Evolutionary conservation across 2,797 vertebrate genomes (phyloP).

Genomic region (Petrocephalus sullivani): DNA sequence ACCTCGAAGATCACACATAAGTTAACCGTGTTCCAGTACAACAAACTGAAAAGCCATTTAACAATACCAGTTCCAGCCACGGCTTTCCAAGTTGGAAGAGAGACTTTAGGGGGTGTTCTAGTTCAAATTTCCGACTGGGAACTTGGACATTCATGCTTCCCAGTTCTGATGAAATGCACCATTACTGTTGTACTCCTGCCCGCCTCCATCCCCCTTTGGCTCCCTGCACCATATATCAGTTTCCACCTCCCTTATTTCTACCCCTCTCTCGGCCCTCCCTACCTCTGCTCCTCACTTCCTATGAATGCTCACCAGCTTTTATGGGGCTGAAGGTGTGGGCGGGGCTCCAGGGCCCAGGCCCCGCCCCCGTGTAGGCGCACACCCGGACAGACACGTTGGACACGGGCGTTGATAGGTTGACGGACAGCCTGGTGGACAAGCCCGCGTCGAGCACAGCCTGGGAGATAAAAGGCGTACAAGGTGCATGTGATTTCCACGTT

Average conservation of each 20-base stretch:
- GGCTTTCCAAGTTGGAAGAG: background rate
- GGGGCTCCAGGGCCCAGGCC: conserved; percentile 75
- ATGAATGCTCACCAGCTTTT: conserved; percentile 48
- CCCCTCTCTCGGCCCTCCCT: conserved; percentile 23
- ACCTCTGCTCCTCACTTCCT: background rate
- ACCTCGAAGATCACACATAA: background rate
- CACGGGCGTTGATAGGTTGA: conserved; percentile 64
- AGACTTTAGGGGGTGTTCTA: background rate
- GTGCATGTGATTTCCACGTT: background rate
- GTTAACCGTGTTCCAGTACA: background rate
- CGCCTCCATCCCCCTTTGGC: background rate
- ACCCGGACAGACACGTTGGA: conserved; percentile 72
- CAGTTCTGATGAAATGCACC: background rate
- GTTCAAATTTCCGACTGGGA: background rate
- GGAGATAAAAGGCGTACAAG: background rate
- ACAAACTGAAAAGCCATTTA: background rate
- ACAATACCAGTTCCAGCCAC: background rate
- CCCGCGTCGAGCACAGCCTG: conserved; percentile 62
- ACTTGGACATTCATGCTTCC: background rate
- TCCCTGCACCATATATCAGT: background rate
- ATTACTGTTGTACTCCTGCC: background rate
- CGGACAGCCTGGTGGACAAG: conserved; percentile 58
- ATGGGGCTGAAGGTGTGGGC: conserved; percentile 56
- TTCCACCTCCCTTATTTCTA: background rate
- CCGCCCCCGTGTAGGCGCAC: conserved; percentile 72